These are phyloP conservation scores for Allolobophora icterica DNA, from an alignment of 2,888 invertebrate genomes.

Conservation along the genomic window DNA sequence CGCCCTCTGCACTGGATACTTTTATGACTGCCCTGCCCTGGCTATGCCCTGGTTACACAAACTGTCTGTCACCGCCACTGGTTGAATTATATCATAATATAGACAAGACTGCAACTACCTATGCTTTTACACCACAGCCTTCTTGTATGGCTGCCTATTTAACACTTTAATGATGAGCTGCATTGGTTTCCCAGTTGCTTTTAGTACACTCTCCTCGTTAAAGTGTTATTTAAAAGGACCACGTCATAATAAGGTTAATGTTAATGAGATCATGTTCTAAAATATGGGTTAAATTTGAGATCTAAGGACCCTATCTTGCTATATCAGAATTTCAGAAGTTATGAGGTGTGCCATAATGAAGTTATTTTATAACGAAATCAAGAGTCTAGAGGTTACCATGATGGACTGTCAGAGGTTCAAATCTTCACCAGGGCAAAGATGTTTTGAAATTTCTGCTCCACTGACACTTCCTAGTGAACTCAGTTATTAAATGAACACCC, in stretches of 20 bases:
- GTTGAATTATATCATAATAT: too few species aligned
- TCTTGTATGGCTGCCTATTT: neutral
- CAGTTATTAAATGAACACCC: neutral
- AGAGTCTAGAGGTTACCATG: neutral
- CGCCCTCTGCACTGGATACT: too few species aligned
- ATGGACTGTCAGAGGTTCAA: neutral
- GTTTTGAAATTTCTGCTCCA: too few species aligned
- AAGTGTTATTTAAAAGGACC: neutral
- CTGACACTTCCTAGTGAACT: too few species aligned
- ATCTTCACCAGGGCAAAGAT: too few species aligned
- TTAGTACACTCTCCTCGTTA: too few species aligned
- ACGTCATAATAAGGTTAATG: neutral
- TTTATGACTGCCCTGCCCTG: too few species aligned
- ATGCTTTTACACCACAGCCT: neutral
- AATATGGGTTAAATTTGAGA: neutral
- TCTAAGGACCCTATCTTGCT: neutral
- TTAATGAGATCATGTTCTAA: neutral
- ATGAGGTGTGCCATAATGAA: neutral
- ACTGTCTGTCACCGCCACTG: too few species aligned
- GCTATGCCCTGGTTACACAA: too few species aligned
- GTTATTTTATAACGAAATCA: neutral
- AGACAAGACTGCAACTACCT: neutral
- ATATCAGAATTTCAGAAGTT: neutral
- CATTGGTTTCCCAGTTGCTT: too few species aligned
- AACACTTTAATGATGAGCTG: too few species aligned